phyloP scores from a whole-genome alignment of 2,797 vertebrate species.

The Rhinichthys osculus region DNA sequence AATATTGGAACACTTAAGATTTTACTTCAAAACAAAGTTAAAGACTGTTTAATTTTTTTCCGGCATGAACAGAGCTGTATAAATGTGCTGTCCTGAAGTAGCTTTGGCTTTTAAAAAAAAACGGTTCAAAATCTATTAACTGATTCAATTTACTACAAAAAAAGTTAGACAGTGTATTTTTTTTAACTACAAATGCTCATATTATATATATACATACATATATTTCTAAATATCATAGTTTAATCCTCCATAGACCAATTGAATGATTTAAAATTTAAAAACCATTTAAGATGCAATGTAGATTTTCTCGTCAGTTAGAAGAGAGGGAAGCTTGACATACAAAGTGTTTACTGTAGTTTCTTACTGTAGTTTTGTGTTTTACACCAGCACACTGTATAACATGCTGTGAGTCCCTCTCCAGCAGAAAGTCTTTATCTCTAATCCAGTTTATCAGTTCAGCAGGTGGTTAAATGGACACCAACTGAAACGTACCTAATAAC shows the following conservation, averaged over 20 bases:
- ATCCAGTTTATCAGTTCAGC: slow-evolving; percentile 65
- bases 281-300: not conserved
- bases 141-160: not conserved
- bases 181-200: not conserved
- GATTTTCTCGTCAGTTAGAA: not conserved
- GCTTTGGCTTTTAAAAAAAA: not conserved
- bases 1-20: not conserved
- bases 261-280: not conserved
- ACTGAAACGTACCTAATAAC: slow-evolving; percentile 34
- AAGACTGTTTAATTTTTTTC: not conserved
- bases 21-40: not conserved
- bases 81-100: not conserved
- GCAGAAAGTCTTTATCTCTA: slow-evolving; percentile 63
- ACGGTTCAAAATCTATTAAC: not conserved
- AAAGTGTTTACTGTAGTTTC: not conserved
- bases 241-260: not conserved
- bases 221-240: not conserved
- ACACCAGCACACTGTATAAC: slow-evolving; percentile 8
- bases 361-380: not conserved
- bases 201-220: not conserved
- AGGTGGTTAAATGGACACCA: slow-evolving; percentile 63
- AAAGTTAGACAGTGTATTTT: not conserved
- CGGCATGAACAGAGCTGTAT: not conserved
- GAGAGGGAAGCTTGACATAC: not conserved
- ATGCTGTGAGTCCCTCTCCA: slow-evolving; percentile 15